Evolutionary conservation across 2,888 invertebrate species (phyloP).

Genomic region (Miltochrista miniata): DNA sequence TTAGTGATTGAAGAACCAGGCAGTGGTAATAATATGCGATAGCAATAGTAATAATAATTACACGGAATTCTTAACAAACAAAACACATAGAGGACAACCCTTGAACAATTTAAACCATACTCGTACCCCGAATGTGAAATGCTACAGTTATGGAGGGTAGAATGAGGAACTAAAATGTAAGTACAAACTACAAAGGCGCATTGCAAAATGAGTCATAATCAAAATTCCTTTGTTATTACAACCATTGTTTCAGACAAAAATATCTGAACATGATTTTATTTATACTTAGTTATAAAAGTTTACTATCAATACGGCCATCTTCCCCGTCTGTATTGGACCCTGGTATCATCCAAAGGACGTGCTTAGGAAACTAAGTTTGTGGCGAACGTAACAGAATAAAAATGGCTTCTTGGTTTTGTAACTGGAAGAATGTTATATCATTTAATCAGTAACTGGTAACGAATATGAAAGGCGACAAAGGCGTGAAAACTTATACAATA

Average conservation of each 20-base stretch:
- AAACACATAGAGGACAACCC: not conserved
- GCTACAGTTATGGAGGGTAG: no score
- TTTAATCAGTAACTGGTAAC: constrained; percentile 4
- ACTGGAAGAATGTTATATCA: constrained; percentile 20
- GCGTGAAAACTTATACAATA: no score
- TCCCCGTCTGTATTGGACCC: constrained; percentile 40
- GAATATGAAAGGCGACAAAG: no score
- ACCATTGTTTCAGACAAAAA: not conserved
- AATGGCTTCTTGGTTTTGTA: constrained; percentile 17
- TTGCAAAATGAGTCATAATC: not conserved
- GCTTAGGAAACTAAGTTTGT: constrained; percentile 47
- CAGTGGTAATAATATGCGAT: no score
- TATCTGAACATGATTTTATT: constrained; percentile 8
- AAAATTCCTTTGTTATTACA: not conserved
- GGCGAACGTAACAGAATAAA: constrained; percentile 32
- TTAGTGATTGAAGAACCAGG: no score
- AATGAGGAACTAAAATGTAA: not conserved
- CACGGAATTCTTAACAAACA: not conserved
- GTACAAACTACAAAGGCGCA: not conserved
- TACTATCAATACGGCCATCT: constrained; percentile 29
- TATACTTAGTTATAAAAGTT: constrained; percentile 11
- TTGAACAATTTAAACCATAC: no score
- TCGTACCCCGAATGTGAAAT: no score
- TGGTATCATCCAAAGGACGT: constrained; percentile 50
- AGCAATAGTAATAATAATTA: no score